phyloP scores from a whole-genome alignment of 2,113 vertebrate genomes.

The Sarotherodon lohbergeri region DNA sequence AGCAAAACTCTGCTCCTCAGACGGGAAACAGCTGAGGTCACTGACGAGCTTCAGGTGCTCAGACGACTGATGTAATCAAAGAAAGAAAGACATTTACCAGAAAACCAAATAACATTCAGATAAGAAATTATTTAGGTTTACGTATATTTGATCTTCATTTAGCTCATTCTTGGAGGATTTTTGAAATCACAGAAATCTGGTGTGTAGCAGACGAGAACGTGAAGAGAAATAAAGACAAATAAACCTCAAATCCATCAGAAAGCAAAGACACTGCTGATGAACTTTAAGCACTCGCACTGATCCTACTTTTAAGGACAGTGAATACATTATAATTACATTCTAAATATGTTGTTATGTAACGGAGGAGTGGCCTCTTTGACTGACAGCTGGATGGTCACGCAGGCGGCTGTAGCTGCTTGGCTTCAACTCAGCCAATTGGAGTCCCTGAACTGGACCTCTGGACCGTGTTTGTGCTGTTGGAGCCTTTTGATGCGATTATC shows the following conservation, averaged over 20 bases:
- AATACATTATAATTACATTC: not conserved
- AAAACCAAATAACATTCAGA: not conserved
- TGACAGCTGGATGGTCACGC: not conserved
- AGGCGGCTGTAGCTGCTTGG: not conserved
- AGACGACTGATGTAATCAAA: not conserved
- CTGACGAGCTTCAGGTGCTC: not conserved
- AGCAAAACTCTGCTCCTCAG: not conserved
- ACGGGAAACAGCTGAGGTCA: not conserved
- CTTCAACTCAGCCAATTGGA: not conserved
- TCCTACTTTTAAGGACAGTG: not conserved
- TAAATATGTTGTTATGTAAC: not conserved
- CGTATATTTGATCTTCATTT: not conserved
- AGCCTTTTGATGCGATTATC: not conserved
- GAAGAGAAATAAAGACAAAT: not conserved
- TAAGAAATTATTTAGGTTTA: not conserved
- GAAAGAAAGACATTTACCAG: not conserved
- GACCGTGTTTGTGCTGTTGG: not conserved
- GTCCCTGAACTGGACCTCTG: not conserved
- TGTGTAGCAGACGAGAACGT: not conserved
- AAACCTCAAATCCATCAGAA: not conserved
- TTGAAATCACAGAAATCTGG: not conserved
- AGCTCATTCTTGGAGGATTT: not conserved
- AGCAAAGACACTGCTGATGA: not conserved
- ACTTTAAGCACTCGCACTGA: not conserved
- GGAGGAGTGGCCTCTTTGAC: not conserved